phyloP scores from a whole-genome alignment of 2,797 vertebrate species.

The Phalanger gymnotis region DNA sequence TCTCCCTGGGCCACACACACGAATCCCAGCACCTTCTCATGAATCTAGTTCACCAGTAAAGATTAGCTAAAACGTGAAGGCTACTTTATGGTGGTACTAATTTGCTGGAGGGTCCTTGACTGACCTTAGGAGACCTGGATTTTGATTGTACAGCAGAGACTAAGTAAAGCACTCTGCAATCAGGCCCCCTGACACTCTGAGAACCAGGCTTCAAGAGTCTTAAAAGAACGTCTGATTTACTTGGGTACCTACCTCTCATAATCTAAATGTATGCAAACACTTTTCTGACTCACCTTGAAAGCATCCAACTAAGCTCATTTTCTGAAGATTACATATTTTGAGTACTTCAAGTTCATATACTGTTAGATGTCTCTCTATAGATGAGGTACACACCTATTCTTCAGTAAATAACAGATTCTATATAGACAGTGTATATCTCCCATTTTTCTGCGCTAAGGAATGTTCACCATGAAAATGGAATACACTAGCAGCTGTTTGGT shows the following conservation, averaged over 20 bases:
- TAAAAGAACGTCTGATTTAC: conserved; percentile 1
- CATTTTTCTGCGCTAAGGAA: conserved; percentile 1
- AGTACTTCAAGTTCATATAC: neutral
- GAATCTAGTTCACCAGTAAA: conserved; percentile 45
- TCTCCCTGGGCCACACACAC: conserved; percentile 45
- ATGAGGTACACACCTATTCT: neutral
- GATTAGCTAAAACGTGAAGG: conserved; percentile 50
- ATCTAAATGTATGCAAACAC: neutral
- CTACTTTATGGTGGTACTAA: conserved; percentile 8
- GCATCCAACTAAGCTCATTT: neutral
- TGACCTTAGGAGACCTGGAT: neutral
- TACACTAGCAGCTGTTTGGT: neutral
- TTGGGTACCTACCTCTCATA: neutral
- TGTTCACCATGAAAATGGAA: conserved; percentile 22
- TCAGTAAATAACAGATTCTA: neutral
- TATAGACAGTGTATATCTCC: neutral
- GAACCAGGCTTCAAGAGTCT: neutral
- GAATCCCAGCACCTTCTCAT: conserved; percentile 9
- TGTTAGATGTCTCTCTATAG: neutral
- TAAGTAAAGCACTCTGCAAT: conserved; percentile 12
- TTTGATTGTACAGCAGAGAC: conserved; percentile 26
- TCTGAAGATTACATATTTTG: neutral
- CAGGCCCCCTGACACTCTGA: conserved; percentile 1
- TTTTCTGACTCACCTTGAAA: rapidly evolving
- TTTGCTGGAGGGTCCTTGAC: neutral